Conservation (phyloP, 2,797 vertebrate genomes). For the Gymnothorax reevesii region DNA sequence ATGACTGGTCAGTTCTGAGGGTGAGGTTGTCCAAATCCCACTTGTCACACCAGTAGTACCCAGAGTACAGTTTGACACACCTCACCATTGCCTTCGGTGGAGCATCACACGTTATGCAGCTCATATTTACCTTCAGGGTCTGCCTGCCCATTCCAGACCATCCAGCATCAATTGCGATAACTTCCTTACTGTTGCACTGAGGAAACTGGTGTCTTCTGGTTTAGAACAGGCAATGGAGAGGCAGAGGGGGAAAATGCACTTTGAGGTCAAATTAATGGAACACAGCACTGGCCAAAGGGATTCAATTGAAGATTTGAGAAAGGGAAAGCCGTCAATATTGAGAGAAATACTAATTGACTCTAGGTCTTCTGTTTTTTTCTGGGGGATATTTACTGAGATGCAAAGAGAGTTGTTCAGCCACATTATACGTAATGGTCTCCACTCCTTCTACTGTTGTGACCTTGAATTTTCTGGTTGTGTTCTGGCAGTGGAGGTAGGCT, state of each 20-base stretch:
- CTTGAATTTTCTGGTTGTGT: neutral
- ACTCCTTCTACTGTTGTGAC: neutral
- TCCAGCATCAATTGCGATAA: neutral
- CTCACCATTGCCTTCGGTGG: slow-evolving; percentile 20
- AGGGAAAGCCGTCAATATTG: slow-evolving; percentile 3
- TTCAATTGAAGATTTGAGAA: neutral
- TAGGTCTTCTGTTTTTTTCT: neutral
- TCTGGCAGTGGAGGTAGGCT: neutral
- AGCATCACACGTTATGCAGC: slow-evolving; percentile 22
- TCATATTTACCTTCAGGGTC: neutral
- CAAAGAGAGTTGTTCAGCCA: slow-evolving; percentile 1
- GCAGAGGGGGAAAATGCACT: slow-evolving; percentile 26
- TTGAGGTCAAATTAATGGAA: slow-evolving; percentile 21
- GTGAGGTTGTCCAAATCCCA: slow-evolving; percentile 7
- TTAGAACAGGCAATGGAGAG: neutral
- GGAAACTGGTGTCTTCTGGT: too few species aligned
- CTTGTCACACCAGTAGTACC: slow-evolving; percentile 20
- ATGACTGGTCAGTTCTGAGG: slow-evolving; percentile 18
- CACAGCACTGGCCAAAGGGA: slow-evolving; percentile 14
- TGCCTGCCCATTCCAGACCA: slow-evolving; percentile 13
- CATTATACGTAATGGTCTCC: slow-evolving; percentile 8
- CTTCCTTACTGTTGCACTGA: neutral
- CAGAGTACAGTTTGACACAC: slow-evolving; percentile 10
- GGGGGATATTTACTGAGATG: neutral
- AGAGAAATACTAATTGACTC: slow-evolving; percentile 9